Base-by-base conservation (phyloP, 2,113 vertebrate genomes). In the Gymnobelideus leadbeateri region DNA sequence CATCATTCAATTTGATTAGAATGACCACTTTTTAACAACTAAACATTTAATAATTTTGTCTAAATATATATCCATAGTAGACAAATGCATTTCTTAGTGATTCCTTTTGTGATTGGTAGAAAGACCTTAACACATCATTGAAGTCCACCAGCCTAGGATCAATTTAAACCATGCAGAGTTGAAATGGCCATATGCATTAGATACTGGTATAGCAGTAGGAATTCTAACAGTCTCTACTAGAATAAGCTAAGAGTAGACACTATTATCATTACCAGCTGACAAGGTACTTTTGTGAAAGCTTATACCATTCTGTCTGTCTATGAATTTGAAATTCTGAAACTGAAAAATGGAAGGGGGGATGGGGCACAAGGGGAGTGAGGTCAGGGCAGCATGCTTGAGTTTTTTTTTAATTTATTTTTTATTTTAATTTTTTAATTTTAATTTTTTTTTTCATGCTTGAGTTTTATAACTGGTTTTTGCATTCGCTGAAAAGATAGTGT, bases 31-130 rank as follows among this genome's bases (percentile, higher is more conserved):
- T 52, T 77, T 97, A 96, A 93, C 97, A 91, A 95, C 96, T 96
- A 97, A 97, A 94, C 96, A 96, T 98, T 84, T 97, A 98, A 97
- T 98, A 97, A 98, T 98, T 98, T 97, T 97, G 95, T 97, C 97
- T 97, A 94, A 98, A 93, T 94, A 96, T 98, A 95, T 94, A 96
- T 97, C 96, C 96, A 95, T 96, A 96, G 96, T 96, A 98, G 98
- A 98, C 96, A 51, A 96, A 98, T 98, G 97, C 93, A 97, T 98
- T 98, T 98, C 97, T 93, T 94, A 94, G 94, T 96, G 98, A 98
- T 98, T 98, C 98, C 96, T 95, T 92, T 54, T 92, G 54, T 95
- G 95, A 95, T 97, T 96, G 92, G 92, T 96, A 37, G 25, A 93
- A 95, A 96, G n/a, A 84, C 90, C 92, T 96, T 97, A 92, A 97